phyloP scores from a whole-genome alignment of 2,888 invertebrate species.

The Cyclophora punctaria region DNA sequence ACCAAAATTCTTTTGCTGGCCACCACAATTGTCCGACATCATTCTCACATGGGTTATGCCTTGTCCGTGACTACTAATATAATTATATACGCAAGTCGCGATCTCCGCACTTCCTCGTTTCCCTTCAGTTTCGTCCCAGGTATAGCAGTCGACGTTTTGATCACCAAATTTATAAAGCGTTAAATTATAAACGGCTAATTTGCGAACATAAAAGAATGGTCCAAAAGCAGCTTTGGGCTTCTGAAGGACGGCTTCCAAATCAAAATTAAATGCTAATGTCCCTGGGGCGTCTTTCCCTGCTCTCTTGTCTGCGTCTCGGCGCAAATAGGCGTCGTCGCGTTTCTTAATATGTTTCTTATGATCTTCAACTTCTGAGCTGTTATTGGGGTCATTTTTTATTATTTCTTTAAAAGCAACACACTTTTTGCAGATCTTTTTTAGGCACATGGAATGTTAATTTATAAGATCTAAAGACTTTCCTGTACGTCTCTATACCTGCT shows the following conservation, averaged over 20 bases:
- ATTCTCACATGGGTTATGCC: slow-evolving; percentile 9
- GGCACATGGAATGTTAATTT: too few species aligned
- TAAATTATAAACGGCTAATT: slow-evolving; percentile 30
- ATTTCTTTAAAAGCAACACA: too few species aligned
- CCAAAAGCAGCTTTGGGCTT: slow-evolving; percentile 24
- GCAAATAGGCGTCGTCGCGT: too few species aligned
- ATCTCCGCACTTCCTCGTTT: slow-evolving; percentile 29
- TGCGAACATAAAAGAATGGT: slow-evolving; percentile 27
- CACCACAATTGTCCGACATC: slow-evolving; percentile 23
- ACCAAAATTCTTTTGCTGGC: slow-evolving; percentile 21
- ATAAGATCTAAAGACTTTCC: too few species aligned
- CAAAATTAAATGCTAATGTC: slow-evolving; percentile 24
- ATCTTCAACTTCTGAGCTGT: too few species aligned
- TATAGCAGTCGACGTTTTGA: slow-evolving; percentile 26
- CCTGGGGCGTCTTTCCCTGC: slow-evolving; percentile 15
- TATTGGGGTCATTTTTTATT: too few species aligned
- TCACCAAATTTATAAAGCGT: slow-evolving; percentile 31
- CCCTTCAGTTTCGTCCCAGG: slow-evolving; percentile 13
- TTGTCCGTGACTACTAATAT: slow-evolving; percentile 1
- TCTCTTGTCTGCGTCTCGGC: slow-evolving; percentile 25
- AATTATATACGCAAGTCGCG: slow-evolving; percentile 21
- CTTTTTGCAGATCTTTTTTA: too few species aligned
- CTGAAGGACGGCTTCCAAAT: too few species aligned
- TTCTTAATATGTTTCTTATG: too few species aligned
- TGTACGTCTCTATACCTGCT: too few species aligned